Conservation (phyloP, 2,113 vertebrate genomes). For the Pachycephala philippinensis region DNA sequence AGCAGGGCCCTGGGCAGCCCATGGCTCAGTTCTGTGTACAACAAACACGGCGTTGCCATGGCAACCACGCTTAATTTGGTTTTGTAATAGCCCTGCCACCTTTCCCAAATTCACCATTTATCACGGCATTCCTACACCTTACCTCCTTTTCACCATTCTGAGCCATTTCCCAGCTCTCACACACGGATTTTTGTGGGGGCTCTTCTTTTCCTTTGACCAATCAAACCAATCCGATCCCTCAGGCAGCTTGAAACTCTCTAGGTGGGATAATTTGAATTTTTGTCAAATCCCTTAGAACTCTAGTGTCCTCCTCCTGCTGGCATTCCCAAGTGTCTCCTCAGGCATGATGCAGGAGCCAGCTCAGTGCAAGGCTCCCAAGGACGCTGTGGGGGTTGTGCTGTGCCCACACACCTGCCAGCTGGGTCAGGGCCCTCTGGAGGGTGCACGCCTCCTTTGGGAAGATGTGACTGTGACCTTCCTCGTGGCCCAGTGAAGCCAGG, state of each 20-base stretch:
- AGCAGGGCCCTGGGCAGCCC: background rate
- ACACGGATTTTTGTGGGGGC: background rate
- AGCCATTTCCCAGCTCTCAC: background rate
- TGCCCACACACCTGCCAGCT: background rate
- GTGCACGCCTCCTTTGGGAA: background rate
- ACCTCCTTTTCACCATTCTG: background rate
- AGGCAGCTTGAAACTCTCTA: background rate
- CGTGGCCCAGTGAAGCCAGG: accelerated
- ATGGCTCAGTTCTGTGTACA: background rate
- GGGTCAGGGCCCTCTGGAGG: background rate
- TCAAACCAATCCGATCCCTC: background rate
- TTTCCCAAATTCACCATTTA: background rate
- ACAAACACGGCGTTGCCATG: accelerated
- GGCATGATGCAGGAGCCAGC: background rate
- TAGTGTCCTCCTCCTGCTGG: background rate
- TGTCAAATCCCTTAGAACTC: background rate
- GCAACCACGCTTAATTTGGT: background rate
- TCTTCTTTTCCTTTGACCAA: background rate
- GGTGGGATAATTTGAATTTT: background rate
- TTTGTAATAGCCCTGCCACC: background rate
- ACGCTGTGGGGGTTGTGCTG: background rate
- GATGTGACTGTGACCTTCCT: background rate
- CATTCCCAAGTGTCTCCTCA: background rate
- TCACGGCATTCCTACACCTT: background rate
- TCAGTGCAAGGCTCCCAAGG: background rate